A percentile compares a stretch with the other conserved stretches of the same genome.
Evolutionary conservation across 2,113 vertebrate species (phyloP).

Genomic region (Megaceryle maxima): DNA sequence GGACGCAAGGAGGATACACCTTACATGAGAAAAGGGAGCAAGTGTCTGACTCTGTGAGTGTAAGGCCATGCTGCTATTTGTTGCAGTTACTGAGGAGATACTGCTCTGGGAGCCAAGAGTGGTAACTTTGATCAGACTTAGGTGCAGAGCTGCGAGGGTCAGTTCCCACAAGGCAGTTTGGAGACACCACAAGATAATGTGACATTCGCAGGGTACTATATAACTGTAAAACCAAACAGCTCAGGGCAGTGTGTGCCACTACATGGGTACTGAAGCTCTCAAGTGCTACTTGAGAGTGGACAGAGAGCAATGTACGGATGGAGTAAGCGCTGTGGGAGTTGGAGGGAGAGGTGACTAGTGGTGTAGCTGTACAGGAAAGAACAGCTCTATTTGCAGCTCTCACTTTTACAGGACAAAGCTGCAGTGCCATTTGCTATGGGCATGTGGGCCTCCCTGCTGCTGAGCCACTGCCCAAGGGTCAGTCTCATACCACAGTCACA

Average conservation of each 20-base stretch:
- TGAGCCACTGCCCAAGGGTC: background rate
- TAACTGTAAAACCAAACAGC: background rate
- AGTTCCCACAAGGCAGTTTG: background rate
- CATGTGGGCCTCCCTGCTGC: background rate
- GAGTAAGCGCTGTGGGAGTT: too few species aligned
- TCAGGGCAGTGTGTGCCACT: background rate
- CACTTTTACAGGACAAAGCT: background rate
- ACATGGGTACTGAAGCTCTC: background rate
- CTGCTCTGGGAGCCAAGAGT: background rate
- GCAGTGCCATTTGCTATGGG: background rate
- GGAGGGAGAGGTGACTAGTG: background rate
- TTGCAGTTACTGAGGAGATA: background rate
- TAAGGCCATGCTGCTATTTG: background rate
- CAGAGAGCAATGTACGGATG: background rate
- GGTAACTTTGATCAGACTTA: background rate
- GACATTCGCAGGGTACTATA: background rate
- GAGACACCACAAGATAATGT: rapidly evolving
- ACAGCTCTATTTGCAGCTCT: background rate
- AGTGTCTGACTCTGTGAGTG: conserved; percentile 3
- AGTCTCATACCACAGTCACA: background rate
- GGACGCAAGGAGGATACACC: background rate
- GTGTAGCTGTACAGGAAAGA: background rate
- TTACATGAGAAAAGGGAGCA: background rate
- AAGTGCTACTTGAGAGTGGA: background rate
- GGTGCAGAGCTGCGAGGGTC: background rate